Evolutionary conservation across 2,113 vertebrate genomes (phyloP), one percentile per base, ranked within the genome.

Genomic region (Hydrochoerus hydrochaeris): DNA sequence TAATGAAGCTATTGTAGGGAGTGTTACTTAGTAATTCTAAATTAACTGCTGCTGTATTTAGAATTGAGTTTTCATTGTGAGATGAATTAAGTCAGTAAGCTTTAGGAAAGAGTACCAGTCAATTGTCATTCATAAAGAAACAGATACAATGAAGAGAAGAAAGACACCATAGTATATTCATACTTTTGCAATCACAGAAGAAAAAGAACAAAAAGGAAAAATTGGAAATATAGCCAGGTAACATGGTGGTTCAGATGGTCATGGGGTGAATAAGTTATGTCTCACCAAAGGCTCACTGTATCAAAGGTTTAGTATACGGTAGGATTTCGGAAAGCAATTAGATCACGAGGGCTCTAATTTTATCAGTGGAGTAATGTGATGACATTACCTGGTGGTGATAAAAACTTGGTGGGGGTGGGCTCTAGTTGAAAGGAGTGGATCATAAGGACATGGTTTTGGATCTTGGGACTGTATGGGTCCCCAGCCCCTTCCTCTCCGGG

Each of bases 1-100:
- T 77, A 81, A 69, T 63, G 35, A 63, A 38, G 12, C 14, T 95
- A 52, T 85, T 89, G 90, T 91, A 95, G 57, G 6, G 44, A 94
- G 14, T 65, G 14, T 85, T 75, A 58, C 12, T 81, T 88, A 52
- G 26, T 58, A 94, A 75, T 82, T 19, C 20, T 73, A 46, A 84
- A 80, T 75, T 69, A 58, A 19, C 41, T 94, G 57, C 28, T 85
- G 46, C 32, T 49, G 9, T 32, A 80, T 14, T 67, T 63, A 46
- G 5, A 44, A 46, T 54, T 90, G 35, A 52, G 1, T 67, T 86
- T 92, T 91, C 57, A 52, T 60, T 7, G 78, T 67, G 3, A 11
- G 86, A 7, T 60, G 19, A 86, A 57, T 12, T 41, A 57, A 87
- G n/a, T 73, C 57, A 91, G 35, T 52, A 83, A 77, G 32, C 22